A percentile compares a stretch with the other conserved stretches of the same genome.
These are phyloP conservation scores for Euura saliciscinereae DNA, from an alignment of 1,140 invertebrate genomes.

Conservation along the genomic window DNA sequence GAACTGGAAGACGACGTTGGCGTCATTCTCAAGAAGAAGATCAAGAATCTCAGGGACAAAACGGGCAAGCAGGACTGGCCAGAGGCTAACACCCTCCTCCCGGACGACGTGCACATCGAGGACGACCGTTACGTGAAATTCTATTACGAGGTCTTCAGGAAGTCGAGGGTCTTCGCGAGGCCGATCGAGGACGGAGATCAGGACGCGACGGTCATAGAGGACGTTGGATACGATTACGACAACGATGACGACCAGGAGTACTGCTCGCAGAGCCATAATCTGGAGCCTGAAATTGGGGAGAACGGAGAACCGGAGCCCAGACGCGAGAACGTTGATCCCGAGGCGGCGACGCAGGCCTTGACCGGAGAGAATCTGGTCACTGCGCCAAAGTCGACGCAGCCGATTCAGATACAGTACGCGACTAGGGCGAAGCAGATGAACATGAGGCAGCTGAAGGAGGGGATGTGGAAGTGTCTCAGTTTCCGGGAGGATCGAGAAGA, in stretches of 20 bases:
- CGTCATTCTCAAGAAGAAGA: slow-evolving; percentile 3
- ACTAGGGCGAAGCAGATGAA: slow-evolving; percentile 80
- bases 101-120: slow-evolving; percentile 39
- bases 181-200: slow-evolving; percentile 24
- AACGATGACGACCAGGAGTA: slow-evolving; percentile 62
- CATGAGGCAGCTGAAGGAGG: slow-evolving; percentile 76
- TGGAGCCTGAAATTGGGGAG: slow-evolving; percentile 44
- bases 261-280: slow-evolving; percentile 51
- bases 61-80: slow-evolving; percentile 41
- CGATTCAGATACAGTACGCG: slow-evolving; percentile 75
- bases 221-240: slow-evolving; percentile 59
- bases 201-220: slow-evolving; percentile 32
- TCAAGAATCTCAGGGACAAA: slow-evolving; percentile 27
- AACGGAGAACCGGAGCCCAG: slow-evolving; percentile 51
- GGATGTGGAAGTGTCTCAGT: slow-evolving; percentile 70
- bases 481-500: slow-evolving; percentile 19
- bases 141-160: slow-evolving; percentile 11
- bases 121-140: slow-evolving; percentile 29
- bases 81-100: slow-evolving; percentile 39
- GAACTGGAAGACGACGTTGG: slow-evolving; percentile 14
- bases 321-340: slow-evolving; percentile 48
- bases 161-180: not conserved
- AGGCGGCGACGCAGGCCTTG: slow-evolving; percentile 53
- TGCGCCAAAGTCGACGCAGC: slow-evolving; percentile 61
- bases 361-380: slow-evolving; percentile 64